These are phyloP conservation scores for Odontothrips loti DNA, from an alignment of 2,888 invertebrate species.

Conservation along the genomic window DNA sequence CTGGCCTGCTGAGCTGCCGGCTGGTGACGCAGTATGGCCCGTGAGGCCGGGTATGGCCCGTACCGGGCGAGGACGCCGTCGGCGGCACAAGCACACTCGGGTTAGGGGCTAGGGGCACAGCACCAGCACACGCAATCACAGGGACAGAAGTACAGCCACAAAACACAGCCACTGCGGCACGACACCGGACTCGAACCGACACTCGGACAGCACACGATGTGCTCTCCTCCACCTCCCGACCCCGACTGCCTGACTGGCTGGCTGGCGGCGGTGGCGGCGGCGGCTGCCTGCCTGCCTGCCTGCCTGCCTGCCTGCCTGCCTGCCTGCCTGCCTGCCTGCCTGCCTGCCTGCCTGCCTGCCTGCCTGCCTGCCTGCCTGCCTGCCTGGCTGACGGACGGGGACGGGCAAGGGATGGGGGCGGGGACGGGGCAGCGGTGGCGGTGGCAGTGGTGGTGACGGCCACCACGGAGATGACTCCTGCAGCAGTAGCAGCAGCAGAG, in stretches of 20 bases:
- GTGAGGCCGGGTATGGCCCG: no score
- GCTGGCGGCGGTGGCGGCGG: background rate
- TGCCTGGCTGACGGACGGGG: no score
- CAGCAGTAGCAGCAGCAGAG: no score
- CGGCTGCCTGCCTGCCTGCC: no score
- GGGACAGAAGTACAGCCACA: background rate
- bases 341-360: background rate
- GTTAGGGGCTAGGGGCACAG: background rate
- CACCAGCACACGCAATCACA: background rate
- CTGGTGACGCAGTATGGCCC: background rate
- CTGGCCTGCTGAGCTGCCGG: background rate
- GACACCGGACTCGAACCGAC: background rate
- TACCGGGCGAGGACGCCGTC: background rate
- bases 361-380: no score
- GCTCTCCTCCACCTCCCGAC: constrained; percentile 14
- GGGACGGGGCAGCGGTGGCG: no score
- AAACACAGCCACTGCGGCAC: background rate
- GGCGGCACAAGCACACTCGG: background rate
- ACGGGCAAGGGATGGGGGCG: no score
- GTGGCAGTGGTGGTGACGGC: no score
- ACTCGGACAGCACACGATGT: background rate
- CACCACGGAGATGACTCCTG: no score
- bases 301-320: no score
- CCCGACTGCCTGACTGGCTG: background rate
- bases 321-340: background rate